Evolutionary conservation across 2,797 vertebrate species (phyloP).

Genomic region (Chelonia mydas): DNA sequence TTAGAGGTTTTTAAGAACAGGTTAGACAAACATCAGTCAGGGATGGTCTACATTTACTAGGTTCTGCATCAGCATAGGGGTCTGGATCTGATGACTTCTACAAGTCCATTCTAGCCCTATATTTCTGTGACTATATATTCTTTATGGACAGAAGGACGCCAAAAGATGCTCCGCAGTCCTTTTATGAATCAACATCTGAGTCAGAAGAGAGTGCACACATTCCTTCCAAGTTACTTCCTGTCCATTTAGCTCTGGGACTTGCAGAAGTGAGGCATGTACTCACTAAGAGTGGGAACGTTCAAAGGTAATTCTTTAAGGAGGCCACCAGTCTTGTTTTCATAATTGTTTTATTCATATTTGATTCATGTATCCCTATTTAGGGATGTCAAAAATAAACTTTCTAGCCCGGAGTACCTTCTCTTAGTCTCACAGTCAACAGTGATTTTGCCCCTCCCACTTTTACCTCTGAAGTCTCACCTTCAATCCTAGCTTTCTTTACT

Average conservation of each 20-base stretch:
- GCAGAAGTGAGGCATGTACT: neutral
- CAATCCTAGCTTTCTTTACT: conserved; percentile 89
- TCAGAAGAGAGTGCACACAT: neutral
- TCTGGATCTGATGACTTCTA: neutral
- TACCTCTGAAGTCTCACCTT: conserved; percentile 78
- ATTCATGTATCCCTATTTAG: neutral
- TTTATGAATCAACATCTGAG: neutral
- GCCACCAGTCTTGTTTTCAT: neutral
- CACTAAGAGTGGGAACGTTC: neutral
- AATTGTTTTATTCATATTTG: neutral
- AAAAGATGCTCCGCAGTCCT: neutral
- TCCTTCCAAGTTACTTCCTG: neutral
- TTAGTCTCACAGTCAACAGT: conserved; percentile 44
- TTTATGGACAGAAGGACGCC: neutral
- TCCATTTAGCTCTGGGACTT: neutral
- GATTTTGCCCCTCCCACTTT: conserved; percentile 28
- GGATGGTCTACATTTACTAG: neutral
- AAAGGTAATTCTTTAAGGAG: neutral
- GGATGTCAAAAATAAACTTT: neutral
- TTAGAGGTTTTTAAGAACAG: neutral
- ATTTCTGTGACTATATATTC: neutral
- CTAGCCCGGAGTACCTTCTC: neutral
- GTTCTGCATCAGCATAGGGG: neutral
- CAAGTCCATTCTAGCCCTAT: neutral
- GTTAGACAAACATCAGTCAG: neutral